Base-by-base conservation (phyloP, 2,888 invertebrate genomes). In the Dysmachus trigonus region DNA sequence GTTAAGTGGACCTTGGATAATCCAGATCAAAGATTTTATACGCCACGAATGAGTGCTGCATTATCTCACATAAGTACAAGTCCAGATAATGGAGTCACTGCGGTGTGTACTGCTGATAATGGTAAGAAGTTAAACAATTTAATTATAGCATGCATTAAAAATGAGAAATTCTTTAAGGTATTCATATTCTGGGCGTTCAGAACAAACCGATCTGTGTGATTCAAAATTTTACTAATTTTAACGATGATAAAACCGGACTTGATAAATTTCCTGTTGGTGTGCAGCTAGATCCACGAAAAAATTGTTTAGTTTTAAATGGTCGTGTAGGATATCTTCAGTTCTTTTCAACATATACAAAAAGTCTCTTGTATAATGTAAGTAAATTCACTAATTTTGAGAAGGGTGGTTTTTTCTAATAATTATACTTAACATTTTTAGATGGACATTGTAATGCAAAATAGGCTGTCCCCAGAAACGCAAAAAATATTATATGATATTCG, bases 301-400 rank as follows among this genome's bases (percentile, higher is more conserved):
- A 94, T 88, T 92, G 94, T 7, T 91, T 96, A 22, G 94, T 96
- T 47, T 92, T 95, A 87, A 96, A 96, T 90, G 96, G 96, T 41
- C 93, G 94, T 88, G 93, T 94, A 0, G 96, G 96, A 15, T 95
- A 96, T 89, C 91, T 96, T 74, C 96, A 97, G 91, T 96, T 96
- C 92, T 96, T 94, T 91, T 94, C 94, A 73, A 93, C 94, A 0
- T 92, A 93, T 79, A 94, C 94, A 4, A 94, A 94, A 89, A 94
- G 93, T 89, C 93, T 96, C 86, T 90, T 96, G 1, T 96, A 94
- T 89, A 95, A 95, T 92, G 96, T 96, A 91, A 93, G 94, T 92
- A 5, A 15, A 18, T 38, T 6, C 53, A 10, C 81, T n/a, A 79
- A 53, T 8, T 35, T 81, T 18, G 18, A 33, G 7, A 47, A 47